Percentiles rank a stretch among this genome's conserved stretches.
Conservation (phyloP, 2,113 vertebrate genomes). For the Myodes glareolus region DNA sequence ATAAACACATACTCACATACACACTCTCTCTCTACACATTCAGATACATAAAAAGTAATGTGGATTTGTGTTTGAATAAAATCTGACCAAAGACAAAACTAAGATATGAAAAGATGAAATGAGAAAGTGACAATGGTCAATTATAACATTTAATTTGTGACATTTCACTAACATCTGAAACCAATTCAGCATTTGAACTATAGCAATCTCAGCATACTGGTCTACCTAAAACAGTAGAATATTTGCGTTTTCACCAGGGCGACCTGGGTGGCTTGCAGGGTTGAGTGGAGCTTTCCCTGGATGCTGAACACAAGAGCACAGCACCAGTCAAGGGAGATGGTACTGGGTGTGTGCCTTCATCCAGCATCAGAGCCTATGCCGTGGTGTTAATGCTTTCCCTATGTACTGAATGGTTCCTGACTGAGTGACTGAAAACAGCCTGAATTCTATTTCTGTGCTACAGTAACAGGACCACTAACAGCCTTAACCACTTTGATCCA, state of each 20-base stretch:
- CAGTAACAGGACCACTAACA: neutral
- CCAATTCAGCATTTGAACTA: conserved; percentile 17
- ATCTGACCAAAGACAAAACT: neutral
- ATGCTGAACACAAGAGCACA: neutral
- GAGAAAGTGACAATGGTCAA: neutral
- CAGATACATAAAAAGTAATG: neutral
- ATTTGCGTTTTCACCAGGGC: neutral
- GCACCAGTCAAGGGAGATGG: neutral
- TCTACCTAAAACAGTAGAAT: neutral
- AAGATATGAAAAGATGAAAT: conserved; percentile 8
- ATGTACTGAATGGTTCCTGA: neutral
- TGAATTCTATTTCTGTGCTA: neutral
- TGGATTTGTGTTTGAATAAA: conserved; percentile 55
- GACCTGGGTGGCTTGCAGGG: no score
- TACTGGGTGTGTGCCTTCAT: neutral
- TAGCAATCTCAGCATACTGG: neutral
- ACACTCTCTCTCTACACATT: neutral
- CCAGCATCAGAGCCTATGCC: neutral
- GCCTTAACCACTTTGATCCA: neutral
- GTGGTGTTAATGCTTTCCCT: neutral
- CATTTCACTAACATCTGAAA: neutral
- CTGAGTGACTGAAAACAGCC: neutral
- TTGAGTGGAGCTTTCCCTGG: neutral
- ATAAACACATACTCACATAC: neutral
- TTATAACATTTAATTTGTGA: neutral